phyloP scores from a whole-genome alignment of 1,140 invertebrate genomes.

The Lepidurus packardi region DNA sequence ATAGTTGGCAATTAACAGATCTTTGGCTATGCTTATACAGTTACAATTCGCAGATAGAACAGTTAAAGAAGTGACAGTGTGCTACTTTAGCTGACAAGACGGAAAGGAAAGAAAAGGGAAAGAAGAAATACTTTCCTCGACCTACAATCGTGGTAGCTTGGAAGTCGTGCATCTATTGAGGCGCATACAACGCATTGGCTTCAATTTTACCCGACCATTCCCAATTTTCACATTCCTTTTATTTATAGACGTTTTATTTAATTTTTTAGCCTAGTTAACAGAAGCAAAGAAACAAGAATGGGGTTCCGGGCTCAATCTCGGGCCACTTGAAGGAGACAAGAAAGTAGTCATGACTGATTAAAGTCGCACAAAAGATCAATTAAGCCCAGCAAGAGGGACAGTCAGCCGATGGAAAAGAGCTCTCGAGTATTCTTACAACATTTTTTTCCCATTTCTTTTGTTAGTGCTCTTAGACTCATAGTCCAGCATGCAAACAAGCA shows the following conservation, averaged over 20 bases:
- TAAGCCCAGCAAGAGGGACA: background rate
- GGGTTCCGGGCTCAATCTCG: background rate
- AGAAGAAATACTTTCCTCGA: background rate
- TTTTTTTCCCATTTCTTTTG: background rate
- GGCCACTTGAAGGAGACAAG: background rate
- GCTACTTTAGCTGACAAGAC: background rate
- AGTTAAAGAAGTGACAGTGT: background rate
- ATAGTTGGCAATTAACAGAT: slow-evolving; percentile 18
- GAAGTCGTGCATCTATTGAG: background rate
- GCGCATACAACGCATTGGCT: background rate
- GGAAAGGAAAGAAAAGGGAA: background rate
- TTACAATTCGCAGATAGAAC: background rate
- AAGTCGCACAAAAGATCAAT: slow-evolving; percentile 19
- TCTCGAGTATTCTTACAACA: background rate
- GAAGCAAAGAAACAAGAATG: background rate
- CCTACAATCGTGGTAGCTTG: background rate
- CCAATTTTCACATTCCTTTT: background rate
- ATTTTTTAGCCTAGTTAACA: background rate
- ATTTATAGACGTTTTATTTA: background rate
- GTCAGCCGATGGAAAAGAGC: background rate
- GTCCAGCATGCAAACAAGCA: too few species aligned
- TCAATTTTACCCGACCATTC: background rate
- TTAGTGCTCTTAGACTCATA: background rate
- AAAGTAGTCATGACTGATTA: slow-evolving; percentile 14
- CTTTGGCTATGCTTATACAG: background rate